Percentiles rank a stretch among this genome's conserved stretches.
phyloP scores from a whole-genome alignment of 2,888 invertebrate genomes.

The Caenorhabditis sp. region DNA sequence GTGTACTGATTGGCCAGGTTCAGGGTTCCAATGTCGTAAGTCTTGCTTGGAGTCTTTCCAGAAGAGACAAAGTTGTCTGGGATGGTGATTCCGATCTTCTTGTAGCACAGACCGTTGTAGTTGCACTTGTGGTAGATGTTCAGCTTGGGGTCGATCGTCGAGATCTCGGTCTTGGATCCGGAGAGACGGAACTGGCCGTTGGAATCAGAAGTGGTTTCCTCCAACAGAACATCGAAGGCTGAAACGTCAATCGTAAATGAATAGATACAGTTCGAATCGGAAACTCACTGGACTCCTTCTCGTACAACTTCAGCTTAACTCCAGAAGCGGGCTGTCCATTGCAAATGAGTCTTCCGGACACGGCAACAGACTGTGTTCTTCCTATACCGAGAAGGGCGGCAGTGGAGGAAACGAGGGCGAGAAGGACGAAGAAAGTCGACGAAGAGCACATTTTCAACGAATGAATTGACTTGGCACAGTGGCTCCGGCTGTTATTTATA shows the following conservation, averaged over 20 bases:
- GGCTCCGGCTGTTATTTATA: conserved; percentile 47
- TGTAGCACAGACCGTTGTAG: conserved; percentile 73
- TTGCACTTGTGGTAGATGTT: conserved; percentile 76
- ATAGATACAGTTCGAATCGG: not conserved
- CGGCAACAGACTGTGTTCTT: conserved; percentile 70
- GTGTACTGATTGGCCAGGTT: conserved; percentile 73
- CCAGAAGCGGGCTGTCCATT: conserved; percentile 68
- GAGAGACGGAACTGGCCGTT: conserved; percentile 69
- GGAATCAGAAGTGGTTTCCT: conserved; percentile 58
- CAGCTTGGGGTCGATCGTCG: conserved; percentile 71
- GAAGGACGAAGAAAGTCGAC: conserved; percentile 35
- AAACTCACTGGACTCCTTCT: conserved; percentile 70
- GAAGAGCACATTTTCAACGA: conserved; percentile 38
- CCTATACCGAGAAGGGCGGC: conserved; percentile 68
- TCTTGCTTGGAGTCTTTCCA: conserved; percentile 67
- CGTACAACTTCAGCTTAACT: conserved; percentile 72
- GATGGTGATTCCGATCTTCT: conserved; percentile 74
- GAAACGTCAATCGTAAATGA: conserved; percentile 25
- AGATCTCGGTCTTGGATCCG: conserved; percentile 71
- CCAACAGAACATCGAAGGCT: conserved; percentile 69
- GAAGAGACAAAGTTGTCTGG: conserved; percentile 70
- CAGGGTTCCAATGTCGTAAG: conserved; percentile 72
- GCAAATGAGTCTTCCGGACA: conserved; percentile 70
- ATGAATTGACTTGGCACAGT: conserved; percentile 7
- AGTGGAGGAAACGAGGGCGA: conserved; percentile 41